A percentile compares a stretch with the other conserved stretches of the same genome.
Conservation (phyloP, 2,888 invertebrate genomes). For the Pyrgus malvae region DNA sequence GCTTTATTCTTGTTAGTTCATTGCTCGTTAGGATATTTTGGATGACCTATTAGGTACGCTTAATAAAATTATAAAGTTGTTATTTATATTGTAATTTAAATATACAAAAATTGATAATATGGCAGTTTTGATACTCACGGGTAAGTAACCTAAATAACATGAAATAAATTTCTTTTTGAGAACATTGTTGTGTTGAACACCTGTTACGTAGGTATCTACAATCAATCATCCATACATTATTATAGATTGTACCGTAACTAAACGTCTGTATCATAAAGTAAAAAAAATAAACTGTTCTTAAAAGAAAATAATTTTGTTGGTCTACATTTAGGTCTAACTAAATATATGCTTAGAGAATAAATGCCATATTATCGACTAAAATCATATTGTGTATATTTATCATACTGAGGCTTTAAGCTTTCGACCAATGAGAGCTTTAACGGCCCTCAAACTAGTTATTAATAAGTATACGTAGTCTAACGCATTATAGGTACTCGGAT, state of each 20-base stretch:
- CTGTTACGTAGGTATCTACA: too few relatives aligned
- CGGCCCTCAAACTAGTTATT: constrained; percentile 10
- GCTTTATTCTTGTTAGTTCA: not conserved
- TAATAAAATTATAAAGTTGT: not conserved
- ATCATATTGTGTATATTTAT: not conserved
- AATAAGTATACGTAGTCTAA: constrained; percentile 1
- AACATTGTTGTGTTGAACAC: too few relatives aligned
- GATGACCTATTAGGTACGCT: not conserved
- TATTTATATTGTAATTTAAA: not conserved
- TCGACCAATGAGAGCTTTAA: constrained; percentile 21
- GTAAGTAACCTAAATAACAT: not conserved
- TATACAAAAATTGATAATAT: not conserved
- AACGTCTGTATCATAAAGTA: too few relatives aligned
- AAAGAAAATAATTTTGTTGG: not conserved
- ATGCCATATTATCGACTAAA: constrained; percentile 12
- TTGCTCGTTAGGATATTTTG: not conserved
- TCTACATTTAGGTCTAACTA: too few relatives aligned
- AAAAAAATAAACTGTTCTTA: too few relatives aligned
- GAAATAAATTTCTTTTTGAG: too few relatives aligned
- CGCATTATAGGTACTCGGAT: not conserved
- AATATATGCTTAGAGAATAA: not conserved
- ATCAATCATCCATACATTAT: too few relatives aligned
- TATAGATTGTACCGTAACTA: too few relatives aligned
- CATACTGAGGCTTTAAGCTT: constrained; percentile 19
- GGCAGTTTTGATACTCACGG: not conserved